Evolutionary conservation across 30 jellyfish, hydroid and myxozoan genomes (phyloP).

Genomic region (Aurelia aurita): DNA sequence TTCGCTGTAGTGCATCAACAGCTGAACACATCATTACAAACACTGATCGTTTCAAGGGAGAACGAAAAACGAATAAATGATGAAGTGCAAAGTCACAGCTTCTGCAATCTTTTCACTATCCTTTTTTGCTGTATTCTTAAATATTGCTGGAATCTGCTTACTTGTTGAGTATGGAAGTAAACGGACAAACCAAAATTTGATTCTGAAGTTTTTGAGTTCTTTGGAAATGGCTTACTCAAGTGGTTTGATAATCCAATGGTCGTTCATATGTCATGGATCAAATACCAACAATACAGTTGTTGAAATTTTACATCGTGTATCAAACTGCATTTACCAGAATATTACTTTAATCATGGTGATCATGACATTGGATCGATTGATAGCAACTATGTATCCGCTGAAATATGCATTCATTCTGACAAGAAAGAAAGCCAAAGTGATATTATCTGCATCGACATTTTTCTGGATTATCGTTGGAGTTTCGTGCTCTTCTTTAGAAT

Average conservation of each 20-base stretch:
- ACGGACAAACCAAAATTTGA: not conserved
- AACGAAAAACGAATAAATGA: no score
- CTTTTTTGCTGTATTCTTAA: not conserved
- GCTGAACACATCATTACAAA: no score
- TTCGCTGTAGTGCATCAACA: no score
- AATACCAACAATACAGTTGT: no score
- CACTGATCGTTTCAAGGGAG: no score
- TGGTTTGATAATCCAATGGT: no score
- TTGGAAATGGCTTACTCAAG: not conserved
- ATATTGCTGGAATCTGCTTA: not conserved
- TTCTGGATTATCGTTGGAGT: not conserved
- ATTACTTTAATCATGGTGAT: not conserved
- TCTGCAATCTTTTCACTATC: no score
- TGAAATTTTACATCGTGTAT: no score
- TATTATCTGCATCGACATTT: not conserved
- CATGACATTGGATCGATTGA: not conserved
- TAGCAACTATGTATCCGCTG: not conserved
- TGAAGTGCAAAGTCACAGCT: no score
- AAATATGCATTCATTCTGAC: not conserved
- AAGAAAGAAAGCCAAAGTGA: not conserved
- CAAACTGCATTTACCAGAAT: not conserved
- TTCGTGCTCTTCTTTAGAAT: not conserved
- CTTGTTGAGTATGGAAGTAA: not conserved
- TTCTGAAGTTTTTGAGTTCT: not conserved
- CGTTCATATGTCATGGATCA: no score